These are phyloP conservation scores for Crossaster papposus DNA, from an alignment of 53 echinoderm and acorn worm species.

Conservation along the genomic window DNA sequence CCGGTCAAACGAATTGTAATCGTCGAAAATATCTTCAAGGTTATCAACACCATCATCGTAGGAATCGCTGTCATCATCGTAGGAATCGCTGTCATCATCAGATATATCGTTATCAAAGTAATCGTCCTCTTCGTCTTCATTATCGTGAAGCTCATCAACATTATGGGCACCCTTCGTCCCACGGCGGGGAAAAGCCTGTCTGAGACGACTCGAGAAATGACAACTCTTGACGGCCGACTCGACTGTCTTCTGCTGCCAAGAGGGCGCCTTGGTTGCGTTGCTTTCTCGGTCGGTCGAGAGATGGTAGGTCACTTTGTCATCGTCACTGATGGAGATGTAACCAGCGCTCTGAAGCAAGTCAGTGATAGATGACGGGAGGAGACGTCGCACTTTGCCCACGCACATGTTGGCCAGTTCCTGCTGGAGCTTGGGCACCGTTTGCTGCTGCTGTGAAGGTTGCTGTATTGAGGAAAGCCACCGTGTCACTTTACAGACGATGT, in stretches of 20 bases:
- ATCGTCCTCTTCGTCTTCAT: neutral
- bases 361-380: neutral
- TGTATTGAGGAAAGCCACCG: constrained; percentile 1
- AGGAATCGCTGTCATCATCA: neutral
- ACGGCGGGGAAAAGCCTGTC: neutral
- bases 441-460: neutral
- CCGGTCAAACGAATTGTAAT: neutral
- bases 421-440: constrained; percentile 24
- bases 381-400: constrained; percentile 38
- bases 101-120: neutral
- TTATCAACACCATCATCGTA: neutral
- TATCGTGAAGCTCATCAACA: neutral
- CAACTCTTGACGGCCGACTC: neutral
- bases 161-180: neutral
- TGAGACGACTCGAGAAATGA: neutral
- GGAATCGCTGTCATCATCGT: neutral
- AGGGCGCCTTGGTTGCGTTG: neutral
- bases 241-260: constrained; percentile 24
- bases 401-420: constrained; percentile 28
- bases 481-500: neutral
- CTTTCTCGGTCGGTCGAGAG: neutral
- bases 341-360: constrained; percentile 6
- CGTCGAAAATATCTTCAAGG: neutral
- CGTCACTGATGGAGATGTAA: neutral
- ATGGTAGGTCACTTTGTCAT: constrained; percentile 8